phyloP scores from a whole-genome alignment of 2,888 invertebrate species.

The Caenorhabditis afra region DNA sequence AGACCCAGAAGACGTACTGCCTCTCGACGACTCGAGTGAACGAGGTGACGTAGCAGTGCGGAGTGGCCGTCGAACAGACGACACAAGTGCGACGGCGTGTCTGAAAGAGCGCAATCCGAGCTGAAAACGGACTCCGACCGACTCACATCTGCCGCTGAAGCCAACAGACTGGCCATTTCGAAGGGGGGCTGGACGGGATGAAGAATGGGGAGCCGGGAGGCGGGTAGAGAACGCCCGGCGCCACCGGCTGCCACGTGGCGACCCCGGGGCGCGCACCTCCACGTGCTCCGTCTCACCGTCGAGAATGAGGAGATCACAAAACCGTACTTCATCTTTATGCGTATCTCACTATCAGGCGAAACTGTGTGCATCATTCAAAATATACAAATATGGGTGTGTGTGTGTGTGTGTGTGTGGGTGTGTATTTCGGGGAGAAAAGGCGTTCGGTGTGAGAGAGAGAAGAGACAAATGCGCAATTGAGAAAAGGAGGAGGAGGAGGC shows the following conservation, averaged over 20 bases:
- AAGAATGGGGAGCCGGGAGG: neutral
- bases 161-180: neutral
- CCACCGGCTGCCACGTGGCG: neutral
- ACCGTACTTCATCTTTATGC: constrained; percentile 19
- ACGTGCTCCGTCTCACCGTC: neutral
- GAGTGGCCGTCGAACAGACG: constrained; percentile 6
- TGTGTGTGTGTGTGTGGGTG: too few species aligned
- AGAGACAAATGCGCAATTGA: neutral
- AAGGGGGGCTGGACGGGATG: neutral
- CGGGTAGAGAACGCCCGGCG: neutral
- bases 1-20: constrained; percentile 15
- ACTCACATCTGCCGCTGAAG: neutral
- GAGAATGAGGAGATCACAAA: neutral
- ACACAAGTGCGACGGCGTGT: constrained; percentile 40
- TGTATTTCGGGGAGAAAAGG: constrained; percentile 15
- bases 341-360: neutral
- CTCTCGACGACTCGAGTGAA: constrained; percentile 23
- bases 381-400: constrained; percentile 43
- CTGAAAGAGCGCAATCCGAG: neutral
- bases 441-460: neutral
- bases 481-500: constrained; percentile 10
- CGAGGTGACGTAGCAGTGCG: constrained; percentile 31
- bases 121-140: neutral
- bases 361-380: constrained; percentile 19
- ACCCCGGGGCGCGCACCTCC: neutral